A percentile compares a stretch with the other conserved stretches of the same genome.
Conservation (phyloP, 2,797 vertebrate genomes). For the Scolopax bukidnonensis region DNA sequence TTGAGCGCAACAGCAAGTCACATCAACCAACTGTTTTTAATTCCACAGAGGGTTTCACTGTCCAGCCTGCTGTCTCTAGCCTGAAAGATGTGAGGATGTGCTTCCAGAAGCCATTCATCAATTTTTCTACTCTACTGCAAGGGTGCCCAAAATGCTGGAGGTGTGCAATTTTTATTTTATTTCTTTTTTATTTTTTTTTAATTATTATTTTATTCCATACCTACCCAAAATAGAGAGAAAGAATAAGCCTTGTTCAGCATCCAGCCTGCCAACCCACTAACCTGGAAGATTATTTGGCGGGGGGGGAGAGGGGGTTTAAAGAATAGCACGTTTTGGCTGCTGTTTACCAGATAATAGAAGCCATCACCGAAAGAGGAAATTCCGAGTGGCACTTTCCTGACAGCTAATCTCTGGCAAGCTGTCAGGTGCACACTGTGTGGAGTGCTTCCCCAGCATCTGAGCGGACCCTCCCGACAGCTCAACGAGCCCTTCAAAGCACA, state of each 20-base stretch:
- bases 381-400: slow-evolving; percentile 30
- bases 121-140: background rate
- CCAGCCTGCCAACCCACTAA: background rate
- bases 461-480: background rate
- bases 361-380: background rate
- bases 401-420: slow-evolving; percentile 42
- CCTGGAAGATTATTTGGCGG: background rate
- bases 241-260: background rate
- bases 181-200: too few species aligned
- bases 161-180: background rate
- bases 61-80: background rate
- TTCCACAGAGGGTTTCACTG: slow-evolving; percentile 6
- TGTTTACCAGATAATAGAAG: slow-evolving; percentile 2
- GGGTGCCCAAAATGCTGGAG: background rate
- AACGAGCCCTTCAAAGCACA: background rate
- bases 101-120: background rate
- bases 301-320: background rate
- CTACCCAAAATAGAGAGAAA: background rate
- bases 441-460: background rate
- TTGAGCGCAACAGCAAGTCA: background rate
- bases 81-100: background rate
- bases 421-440: background rate
- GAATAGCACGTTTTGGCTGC: background rate
- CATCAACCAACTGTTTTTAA: slow-evolving; percentile 20
- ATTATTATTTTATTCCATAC: background rate